These are phyloP conservation scores for Drosophila prosaltans DNA, from an alignment of 1,140 invertebrate genomes.

Conservation along the genomic window DNA sequence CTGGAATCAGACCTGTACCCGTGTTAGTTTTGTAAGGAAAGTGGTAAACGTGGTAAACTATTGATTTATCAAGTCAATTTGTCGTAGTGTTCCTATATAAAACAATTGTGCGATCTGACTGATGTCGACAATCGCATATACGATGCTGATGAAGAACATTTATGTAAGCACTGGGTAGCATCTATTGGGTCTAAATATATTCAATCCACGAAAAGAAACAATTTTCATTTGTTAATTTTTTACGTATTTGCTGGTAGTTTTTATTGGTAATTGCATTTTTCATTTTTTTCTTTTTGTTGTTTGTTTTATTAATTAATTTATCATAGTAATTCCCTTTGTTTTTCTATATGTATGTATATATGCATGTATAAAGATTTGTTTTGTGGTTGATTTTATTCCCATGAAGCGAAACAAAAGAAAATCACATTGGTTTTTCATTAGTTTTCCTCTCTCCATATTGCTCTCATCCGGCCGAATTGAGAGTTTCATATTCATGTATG, in stretches of 20 bases:
- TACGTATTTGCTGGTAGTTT: slow-evolving; percentile 81
- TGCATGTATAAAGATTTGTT: slow-evolving; percentile 64
- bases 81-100: too few species aligned
- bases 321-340: slow-evolving; percentile 70
- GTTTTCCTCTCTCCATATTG: slow-evolving; percentile 35
- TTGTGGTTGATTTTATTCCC: slow-evolving; percentile 49
- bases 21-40: too few species aligned
- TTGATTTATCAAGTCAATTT: too few species aligned
- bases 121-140: too few species aligned
- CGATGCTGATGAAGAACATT: too few species aligned
- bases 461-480: slow-evolving; percentile 32
- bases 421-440: slow-evolving; percentile 63
- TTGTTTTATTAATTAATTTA: slow-evolving; percentile 67
- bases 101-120: too few species aligned
- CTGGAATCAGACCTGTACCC: too few species aligned
- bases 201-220: not conserved
- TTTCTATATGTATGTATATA: slow-evolving; percentile 54
- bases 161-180: too few species aligned
- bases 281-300: slow-evolving; percentile 63
- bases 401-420: slow-evolving; percentile 69
- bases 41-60: too few species aligned
- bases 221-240: slow-evolving; percentile 43
- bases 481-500: slow-evolving; percentile 6
- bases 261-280: slow-evolving; percentile 80
- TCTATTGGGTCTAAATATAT: too few species aligned